Base-by-base conservation (phyloP, 2,797 vertebrate species). In the Sebastes nivosus region DNA sequence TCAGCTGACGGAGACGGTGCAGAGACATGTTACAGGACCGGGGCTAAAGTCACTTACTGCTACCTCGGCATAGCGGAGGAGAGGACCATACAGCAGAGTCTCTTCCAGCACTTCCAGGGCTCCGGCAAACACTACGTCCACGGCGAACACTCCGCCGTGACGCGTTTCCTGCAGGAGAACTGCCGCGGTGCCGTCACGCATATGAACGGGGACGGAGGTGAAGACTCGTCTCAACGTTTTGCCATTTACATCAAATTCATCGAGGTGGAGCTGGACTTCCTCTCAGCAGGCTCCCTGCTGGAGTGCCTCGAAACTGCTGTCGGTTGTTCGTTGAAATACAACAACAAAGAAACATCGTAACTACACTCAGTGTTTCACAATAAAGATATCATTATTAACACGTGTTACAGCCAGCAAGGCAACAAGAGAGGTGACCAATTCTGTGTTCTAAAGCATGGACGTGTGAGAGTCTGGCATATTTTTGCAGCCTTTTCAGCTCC, bases 241-340 rank as follows among this genome's bases (percentile, higher is more conserved):
- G 94, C 96, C 71, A 96, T 99, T 93, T 99, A 98, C 90, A 96
- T 99, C 52, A 99, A 99, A 93, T 99, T 98, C 90, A 98, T 99
- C 55, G 98, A 99, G 94, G 98, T 99, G 88, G 98, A 99, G 95
- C 96, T 99, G 96, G 98, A 99, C 97, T 99, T 99, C 96, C 97
- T 99, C 80, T 99, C 98, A 0, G 98, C 98, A 0, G 98, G 98
- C 92, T 99, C 98, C 78, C 94, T 99, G 95, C 95, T 98, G 89
- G 98, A 99, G 96, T 99, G 98, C 95, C 96, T 99, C 90, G 98
- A 99, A 96, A 99, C 97, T 81, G 98, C 98, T 87, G 94, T 98
- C 0, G 98, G 98, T n/a, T 99, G 98, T 87, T 94, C 97, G 34
- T 95, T 99, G 85, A 98, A 98, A 84, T 99, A 97, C 86, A 99